phyloP scores from a whole-genome alignment of 2,797 vertebrate species.

The Sebastes kiyomatsui region DNA sequence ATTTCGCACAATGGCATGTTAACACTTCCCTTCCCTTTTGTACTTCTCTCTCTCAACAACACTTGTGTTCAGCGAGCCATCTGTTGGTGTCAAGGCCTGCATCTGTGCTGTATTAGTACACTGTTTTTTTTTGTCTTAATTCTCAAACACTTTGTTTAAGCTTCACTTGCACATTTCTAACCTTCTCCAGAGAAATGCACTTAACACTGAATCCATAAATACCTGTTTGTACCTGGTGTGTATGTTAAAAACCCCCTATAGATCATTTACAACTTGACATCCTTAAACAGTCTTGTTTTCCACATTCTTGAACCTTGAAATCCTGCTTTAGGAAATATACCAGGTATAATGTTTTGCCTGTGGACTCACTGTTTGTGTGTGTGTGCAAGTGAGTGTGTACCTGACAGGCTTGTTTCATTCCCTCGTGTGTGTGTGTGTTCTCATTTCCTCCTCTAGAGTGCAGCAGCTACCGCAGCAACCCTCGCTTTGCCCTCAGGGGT shows the following conservation, averaged over 20 bases:
- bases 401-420: not conserved
- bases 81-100: conserved; percentile 10
- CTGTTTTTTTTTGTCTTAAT: not conserved
- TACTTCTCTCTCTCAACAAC: not conserved
- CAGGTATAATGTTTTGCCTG: not conserved
- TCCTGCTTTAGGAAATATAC: not conserved
- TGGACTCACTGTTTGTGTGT: not conserved
- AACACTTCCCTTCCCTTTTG: not conserved
- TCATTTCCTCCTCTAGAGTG: conserved; percentile 85
- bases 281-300: not conserved
- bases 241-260: not conserved
- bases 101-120: not conserved
- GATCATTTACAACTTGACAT: not conserved
- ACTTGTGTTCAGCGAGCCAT: conserved; percentile 1
- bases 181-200: conserved; percentile 2
- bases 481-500: conserved; percentile 95
- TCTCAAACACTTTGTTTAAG: not conserved
- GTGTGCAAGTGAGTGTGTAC: conserved; percentile 1
- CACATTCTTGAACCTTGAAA: not conserved
- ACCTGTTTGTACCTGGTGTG: not conserved
- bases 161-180: not conserved
- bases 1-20: not conserved
- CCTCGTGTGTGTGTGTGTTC: not conserved
- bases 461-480: conserved; percentile 95
- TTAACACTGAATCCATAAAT: not conserved